These are phyloP conservation scores for Microcebus lehilahytsara DNA, from an alignment of 2,113 vertebrate genomes.

Conservation along the genomic window DNA sequence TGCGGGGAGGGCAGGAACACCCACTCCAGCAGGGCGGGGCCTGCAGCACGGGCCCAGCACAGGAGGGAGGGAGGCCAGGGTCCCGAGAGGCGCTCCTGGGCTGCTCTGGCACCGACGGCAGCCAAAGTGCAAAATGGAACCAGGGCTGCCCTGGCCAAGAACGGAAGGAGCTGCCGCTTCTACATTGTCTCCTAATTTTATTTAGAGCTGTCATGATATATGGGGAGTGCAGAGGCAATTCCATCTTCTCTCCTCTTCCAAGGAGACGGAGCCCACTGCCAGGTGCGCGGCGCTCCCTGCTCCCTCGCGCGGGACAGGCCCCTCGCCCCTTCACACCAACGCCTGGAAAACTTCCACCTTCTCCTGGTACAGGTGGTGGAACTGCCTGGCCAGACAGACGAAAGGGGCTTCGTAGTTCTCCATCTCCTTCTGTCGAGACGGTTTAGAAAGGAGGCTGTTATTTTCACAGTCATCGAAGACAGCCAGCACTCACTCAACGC, in stretches of 20 bases:
- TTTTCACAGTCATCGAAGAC: accelerated
- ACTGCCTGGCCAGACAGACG: conserved; percentile 88
- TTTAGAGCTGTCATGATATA: conserved; percentile 59
- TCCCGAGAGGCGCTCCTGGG: accelerated
- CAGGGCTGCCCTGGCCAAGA: background rate
- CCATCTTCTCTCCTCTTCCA: conserved; percentile 39
- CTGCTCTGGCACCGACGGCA: background rate
- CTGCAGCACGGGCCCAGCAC: accelerated
- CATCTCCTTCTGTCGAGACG: conserved; percentile 92
- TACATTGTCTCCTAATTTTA: conserved; percentile 70
- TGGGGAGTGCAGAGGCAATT: conserved; percentile 24
- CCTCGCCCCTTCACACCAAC: conserved; percentile 76
- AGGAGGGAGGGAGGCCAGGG: background rate
- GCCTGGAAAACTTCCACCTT: conserved; percentile 85
- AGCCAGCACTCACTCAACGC: accelerated
- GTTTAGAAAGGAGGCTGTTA: background rate
- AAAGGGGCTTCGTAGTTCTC: conserved; percentile 93
- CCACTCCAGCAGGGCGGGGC: accelerated
- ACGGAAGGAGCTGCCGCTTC: background rate
- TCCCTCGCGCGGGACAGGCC: accelerated
- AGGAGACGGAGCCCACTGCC: background rate
- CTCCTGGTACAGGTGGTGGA: conserved; percentile 90
- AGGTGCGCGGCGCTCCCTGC: accelerated
- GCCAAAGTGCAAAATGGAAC: background rate
- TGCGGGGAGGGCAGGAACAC: background rate